Conservation (phyloP, 2,888 invertebrate species). For the Ceratothoa steindachneri region DNA sequence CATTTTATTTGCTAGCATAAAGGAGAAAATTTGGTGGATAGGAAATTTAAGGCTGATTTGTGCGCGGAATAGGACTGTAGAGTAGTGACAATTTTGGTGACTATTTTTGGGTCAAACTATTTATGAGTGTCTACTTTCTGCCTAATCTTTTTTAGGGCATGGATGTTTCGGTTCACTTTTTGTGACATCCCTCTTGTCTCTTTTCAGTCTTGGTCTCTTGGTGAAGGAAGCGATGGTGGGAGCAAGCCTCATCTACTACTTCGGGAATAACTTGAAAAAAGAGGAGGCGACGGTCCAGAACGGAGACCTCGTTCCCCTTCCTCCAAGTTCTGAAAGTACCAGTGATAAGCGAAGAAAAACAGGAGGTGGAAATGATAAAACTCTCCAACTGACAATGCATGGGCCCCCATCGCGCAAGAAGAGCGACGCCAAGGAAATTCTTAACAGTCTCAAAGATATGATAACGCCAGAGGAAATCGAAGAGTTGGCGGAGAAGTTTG, state of each 20-base stretch:
- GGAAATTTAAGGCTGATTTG: too few relatives aligned
- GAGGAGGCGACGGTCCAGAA: background rate
- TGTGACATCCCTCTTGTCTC: too few relatives aligned
- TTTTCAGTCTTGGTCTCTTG: background rate
- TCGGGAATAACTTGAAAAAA: background rate
- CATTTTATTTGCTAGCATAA: too few relatives aligned
- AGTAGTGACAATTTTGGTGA: too few relatives aligned
- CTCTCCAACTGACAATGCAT: background rate
- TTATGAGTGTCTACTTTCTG: too few relatives aligned
- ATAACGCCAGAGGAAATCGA: background rate
- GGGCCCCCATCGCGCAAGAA: background rate
- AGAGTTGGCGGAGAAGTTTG: background rate
- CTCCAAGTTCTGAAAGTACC: background rate
- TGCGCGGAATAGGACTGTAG: too few relatives aligned
- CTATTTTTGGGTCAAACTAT: too few relatives aligned
- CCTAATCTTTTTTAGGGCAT: too few relatives aligned
- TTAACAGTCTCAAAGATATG: background rate
- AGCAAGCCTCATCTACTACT: background rate
- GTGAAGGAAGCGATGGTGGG: constrained; percentile 1
- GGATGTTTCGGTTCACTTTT: too few relatives aligned
- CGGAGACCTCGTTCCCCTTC: too few relatives aligned
- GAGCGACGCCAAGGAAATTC: background rate
- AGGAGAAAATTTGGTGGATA: too few relatives aligned
- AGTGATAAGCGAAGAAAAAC: background rate
- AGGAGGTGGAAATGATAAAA: too few relatives aligned